Evolutionary conservation across 2,113 vertebrate species (phyloP), one percentile per base, ranked within the genome.

Genomic region (Nibea albiflora): DNA sequence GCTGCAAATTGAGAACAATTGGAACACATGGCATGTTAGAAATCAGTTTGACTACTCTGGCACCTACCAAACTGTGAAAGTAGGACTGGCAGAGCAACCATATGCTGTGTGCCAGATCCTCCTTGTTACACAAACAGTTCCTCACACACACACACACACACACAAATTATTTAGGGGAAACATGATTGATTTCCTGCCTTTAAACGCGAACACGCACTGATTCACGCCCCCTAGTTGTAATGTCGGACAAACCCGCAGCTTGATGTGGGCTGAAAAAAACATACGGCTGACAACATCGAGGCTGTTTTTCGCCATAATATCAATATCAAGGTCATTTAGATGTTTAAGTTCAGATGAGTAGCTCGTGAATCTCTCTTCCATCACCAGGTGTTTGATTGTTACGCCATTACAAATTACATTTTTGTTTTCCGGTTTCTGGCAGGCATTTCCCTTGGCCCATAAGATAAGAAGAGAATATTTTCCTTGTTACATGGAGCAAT

Each of bases 11-110:
- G 78, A 89, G 85, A 91, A 85, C 84, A 93, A 92, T 89, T 73
- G 78, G 83, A 93, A 76, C 83, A 89, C 85, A 88, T 88, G 77
- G 89, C 66, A 47, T 63, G 83, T 87, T 82, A 78, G 80, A 85
- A 90, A 90, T 88, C 84, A 64, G 71, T 90, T 84, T 85, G 88
- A 92, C 88, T 84, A 76, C 26, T 70, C 85, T 91, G 91, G 90
- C 89, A 89, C 80, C 60, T 58, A 63, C 66, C 78, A 83, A 87
- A 88, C 84, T 90, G 90, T 85, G 85, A 88, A 92, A 92, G 88
- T 85, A 88, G 88, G 77, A 88, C 90, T 92, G 92, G 91, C 89
- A 89, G 69, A 78, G 73, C 73, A 69, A 35, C 88, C 87, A 84
- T 90, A 90, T 89, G 91, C 63, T 89, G 22, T 1, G 72, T 84